Base-by-base conservation (phyloP, 2,797 vertebrate species). In the Microctenopoma lineatum region DNA sequence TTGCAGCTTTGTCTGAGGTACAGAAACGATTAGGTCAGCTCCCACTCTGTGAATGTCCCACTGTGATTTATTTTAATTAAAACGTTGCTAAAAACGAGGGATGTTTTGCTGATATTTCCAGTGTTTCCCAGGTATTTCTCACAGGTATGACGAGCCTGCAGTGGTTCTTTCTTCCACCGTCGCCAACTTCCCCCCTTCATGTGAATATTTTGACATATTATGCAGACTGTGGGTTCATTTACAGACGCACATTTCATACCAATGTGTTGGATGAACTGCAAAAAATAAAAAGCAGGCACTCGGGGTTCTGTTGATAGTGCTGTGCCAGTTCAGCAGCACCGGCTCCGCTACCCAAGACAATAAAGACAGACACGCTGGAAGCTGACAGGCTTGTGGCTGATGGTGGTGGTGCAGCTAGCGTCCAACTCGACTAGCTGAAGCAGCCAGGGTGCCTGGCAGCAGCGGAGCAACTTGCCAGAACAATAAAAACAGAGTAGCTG, bases 381-480 rank as follows among this genome's bases (percentile, higher is more conserved):
- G 80, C 78, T 74, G 81, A 79, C 75, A 70, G 73, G 83, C 73
- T 71, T 66, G 77, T 73, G 75, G 87, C 57, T 59, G 59, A 59
- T 16, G 32, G 47, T 18, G 66, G 29, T 14, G 74, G 44, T 46
- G 62, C 68, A 61, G 45, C 66, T 41, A 76, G 73, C 66, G 73
- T 79, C 69, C 84, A 73, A 57, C 60, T 29, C 58, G 41, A 34
- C 32, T 59, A 59, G 69, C 73, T 55, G 34, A 44, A 59, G 61
- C 71, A 41, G 73, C 86, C 84, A 80, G 76, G 54, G 25, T 38
- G 77, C 78, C 73, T 84, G 86, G 86, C 80, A 84, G 80, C 61
- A 34, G 50, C 77, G 39, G 38, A 44, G 25, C 65, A 12, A 54
- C 58, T 67, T 51, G 59, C 82, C 80, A 80, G 67, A 73, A 85